Base-by-base conservation (phyloP, 2,888 invertebrate species). In the Thyatira batis region DNA sequence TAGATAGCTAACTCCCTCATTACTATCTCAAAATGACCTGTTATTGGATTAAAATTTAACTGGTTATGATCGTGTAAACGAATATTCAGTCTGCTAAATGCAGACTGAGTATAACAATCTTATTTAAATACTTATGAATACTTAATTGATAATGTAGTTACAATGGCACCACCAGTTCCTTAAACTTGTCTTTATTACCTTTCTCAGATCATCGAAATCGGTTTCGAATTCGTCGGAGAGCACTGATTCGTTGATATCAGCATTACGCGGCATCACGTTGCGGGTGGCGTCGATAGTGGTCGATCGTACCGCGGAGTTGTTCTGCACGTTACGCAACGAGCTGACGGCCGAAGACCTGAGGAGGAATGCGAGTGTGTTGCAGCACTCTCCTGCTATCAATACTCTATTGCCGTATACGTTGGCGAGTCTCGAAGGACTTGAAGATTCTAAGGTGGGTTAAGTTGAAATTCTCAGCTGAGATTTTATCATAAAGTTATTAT, bases 391-490 rank as follows among this genome's bases (percentile, higher is more conserved):
- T 51, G 94, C 92, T 64, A 94, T 96, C 76, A 97, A 94, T 33
- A 96, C 95, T 0, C 92, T 98, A 46, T 84, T 98, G 67, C 98
- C 98, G 0, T 92, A 97, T 58, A 95, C 97, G 13, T 93, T 98
- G 74, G 97, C 98, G 6, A 97, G 97, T 73, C 94, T 98, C 61
- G 96, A 97, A 17, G 93, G 97, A 43, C 85, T 93, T 60, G 95
- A 95, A 52, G 98, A 98, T 87, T 96, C 98, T 0, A 94, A 95
- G 92, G 97, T 96, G 78, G 48, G 60, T 44, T 1, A 11, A 23
- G n/a, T n/a, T n/a, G n/a, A n/a, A n/a, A n/a, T n/a, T n/a, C n/a
- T n/a, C n/a, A n/a, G n/a, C n/a, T n/a, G n/a, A n/a, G n/a, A n/a
- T n/a, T n/a, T n/a, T n/a, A n/a, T n/a, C n/a, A n/a, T n/a, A n/a